These are phyloP conservation scores for Procambarus clarkii DNA, from an alignment of 1,140 invertebrate species.

Conservation along the genomic window DNA sequence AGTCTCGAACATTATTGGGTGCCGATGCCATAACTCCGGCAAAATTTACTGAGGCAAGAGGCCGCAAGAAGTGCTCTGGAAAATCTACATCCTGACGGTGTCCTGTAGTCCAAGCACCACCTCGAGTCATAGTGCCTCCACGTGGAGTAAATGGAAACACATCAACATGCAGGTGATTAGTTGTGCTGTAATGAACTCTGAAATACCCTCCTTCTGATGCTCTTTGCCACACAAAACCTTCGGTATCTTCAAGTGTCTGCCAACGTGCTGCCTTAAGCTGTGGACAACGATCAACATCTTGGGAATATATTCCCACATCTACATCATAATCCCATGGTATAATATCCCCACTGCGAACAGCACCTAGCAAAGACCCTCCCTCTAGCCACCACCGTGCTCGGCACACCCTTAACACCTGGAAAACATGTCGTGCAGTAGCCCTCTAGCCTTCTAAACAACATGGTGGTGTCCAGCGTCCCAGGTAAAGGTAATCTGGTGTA, in stretches of 20 bases:
- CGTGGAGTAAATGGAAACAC: slow-evolving; percentile 86
- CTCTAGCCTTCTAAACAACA: slow-evolving; percentile 90
- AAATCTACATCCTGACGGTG: slow-evolving; percentile 87
- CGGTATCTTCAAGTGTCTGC: slow-evolving; percentile 83
- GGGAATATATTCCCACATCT: slow-evolving; percentile 90
- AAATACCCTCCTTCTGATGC: slow-evolving; percentile 90
- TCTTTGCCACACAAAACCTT: slow-evolving; percentile 93
- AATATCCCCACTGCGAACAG: slow-evolving; percentile 85
- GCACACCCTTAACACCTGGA: slow-evolving; percentile 84
- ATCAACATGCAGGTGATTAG: slow-evolving; percentile 88
- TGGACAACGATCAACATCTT: slow-evolving; percentile 82
- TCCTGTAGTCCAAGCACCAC: slow-evolving; percentile 84
- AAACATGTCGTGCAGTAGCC: slow-evolving; percentile 86
- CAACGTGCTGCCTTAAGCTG: slow-evolving; percentile 81
- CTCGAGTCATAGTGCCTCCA: slow-evolving; percentile 78
- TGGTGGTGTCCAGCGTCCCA: slow-evolving; percentile 89
- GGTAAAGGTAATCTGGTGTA: slow-evolving; percentile 87
- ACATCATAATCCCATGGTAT: slow-evolving; percentile 94
- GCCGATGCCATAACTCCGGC: slow-evolving; percentile 85
- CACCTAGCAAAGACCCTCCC: slow-evolving; percentile 91
- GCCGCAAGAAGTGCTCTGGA: slow-evolving; percentile 88
- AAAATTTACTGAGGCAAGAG: slow-evolving; percentile 87
- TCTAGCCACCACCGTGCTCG: slow-evolving; percentile 92
- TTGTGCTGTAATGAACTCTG: slow-evolving; percentile 87
- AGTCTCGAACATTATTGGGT: slow-evolving; percentile 90